Percentiles rank a stretch among this genome's conserved stretches.
phyloP scores from a whole-genome alignment of 2,888 invertebrate species.

The Syritta pipiens region DNA sequence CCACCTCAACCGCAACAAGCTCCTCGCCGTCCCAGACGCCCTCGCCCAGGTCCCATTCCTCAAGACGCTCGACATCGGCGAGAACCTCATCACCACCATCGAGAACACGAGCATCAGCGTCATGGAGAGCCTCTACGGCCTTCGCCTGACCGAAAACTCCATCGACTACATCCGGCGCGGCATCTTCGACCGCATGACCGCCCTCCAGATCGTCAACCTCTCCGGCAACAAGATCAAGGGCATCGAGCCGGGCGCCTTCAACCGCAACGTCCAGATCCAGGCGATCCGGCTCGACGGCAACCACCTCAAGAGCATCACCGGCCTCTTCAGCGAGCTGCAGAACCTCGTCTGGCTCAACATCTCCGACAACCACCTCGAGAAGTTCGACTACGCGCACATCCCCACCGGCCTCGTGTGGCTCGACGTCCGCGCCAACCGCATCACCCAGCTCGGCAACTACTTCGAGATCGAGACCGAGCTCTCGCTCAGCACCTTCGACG shows the following conservation, averaged over 20 bases:
- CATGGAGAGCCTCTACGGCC: conserved; percentile 91
- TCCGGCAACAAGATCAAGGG: conserved; percentile 90
- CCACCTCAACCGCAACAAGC: conserved; percentile 92
- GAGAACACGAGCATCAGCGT: conserved; percentile 90
- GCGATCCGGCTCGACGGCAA: conserved; percentile 94
- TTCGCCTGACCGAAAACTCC: conserved; percentile 93
- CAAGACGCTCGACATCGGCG: conserved; percentile 93
- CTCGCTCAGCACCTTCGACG: conserved; percentile 90
- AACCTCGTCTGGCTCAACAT: conserved; percentile 94
- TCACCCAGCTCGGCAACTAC: conserved; percentile 89
- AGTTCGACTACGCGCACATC: conserved; percentile 93
- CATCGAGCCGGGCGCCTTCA: conserved; percentile 90
- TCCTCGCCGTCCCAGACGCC: conserved; percentile 89
- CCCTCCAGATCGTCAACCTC: conserved; percentile 91
- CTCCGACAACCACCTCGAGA: conserved; percentile 92
- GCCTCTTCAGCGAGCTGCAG: conserved; percentile 89
- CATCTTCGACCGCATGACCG: conserved; percentile 88
- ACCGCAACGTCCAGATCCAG: conserved; percentile 88
- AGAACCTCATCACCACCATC: conserved; percentile 90
- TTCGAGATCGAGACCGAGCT: conserved; percentile 86
- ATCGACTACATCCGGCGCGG: conserved; percentile 89
- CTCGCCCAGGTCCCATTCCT: conserved; percentile 90
- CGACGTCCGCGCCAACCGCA: conserved; percentile 92
- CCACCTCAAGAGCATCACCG: conserved; percentile 89
- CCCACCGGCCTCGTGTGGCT: conserved; percentile 92